These are phyloP conservation scores for Monochamus alternatus DNA, from an alignment of 2,888 invertebrate genomes.

Conservation along the genomic window DNA sequence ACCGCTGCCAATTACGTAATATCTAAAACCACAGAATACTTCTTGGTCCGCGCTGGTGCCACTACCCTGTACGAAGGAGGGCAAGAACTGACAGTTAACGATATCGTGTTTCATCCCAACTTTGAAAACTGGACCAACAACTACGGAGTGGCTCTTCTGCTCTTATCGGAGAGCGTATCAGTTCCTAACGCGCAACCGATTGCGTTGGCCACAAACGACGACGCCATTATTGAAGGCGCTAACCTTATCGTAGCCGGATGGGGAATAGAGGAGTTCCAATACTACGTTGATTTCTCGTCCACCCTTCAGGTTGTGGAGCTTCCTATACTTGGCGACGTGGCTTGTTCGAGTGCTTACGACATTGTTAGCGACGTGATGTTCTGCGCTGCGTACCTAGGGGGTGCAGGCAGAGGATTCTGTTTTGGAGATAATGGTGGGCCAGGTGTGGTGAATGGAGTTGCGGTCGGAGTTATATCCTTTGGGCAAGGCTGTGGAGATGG, in stretches of 20 bases:
- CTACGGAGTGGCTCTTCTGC: neutral
- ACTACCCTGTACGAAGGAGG: neutral
- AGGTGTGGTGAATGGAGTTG: neutral
- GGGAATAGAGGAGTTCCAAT: neutral
- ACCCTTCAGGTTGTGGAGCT: neutral
- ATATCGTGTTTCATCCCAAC: neutral
- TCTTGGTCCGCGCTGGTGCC: constrained; percentile 2
- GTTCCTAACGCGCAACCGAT: neutral
- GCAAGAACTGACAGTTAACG: neutral
- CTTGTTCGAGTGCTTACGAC: neutral
- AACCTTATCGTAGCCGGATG: neutral
- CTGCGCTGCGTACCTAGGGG: constrained; percentile 10
- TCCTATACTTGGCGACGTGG: neutral
- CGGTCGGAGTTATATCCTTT: constrained; percentile 8
- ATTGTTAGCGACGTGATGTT: constrained; percentile 15
- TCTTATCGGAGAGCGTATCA: neutral
- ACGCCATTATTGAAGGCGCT: neutral
- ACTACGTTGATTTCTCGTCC: neutral
- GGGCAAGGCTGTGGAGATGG: neutral
- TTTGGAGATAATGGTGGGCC: constrained; percentile 21
- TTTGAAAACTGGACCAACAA: neutral
- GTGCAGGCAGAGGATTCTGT: constrained; percentile 6
- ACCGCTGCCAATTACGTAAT: neutral
- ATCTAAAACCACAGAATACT: neutral
- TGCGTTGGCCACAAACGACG: neutral